Evolutionary conservation across 2,888 invertebrate species (phyloP), one percentile per base, ranked within the genome.

Genomic region (Brassicogethes aeneus): DNA sequence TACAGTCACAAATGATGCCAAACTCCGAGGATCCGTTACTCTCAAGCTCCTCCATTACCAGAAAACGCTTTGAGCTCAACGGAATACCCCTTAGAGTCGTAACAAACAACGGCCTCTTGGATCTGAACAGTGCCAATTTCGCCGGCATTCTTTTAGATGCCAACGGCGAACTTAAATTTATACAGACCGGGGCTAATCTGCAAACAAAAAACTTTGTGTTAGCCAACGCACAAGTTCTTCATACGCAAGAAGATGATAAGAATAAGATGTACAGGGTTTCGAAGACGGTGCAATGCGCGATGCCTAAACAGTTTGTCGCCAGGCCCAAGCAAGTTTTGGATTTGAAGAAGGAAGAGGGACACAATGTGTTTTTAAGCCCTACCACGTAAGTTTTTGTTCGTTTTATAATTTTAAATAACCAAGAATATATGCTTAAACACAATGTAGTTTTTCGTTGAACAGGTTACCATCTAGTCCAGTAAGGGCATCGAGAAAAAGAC

Each of bases 11-110:
- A 56, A 89, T 89, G 76, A 85, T 89, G 84, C 80, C 88, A 8
- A 89, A 89, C 61, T 88, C 88, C 0, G 89, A 89, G 57, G 89
- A 89, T 63, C 89, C 89, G 0, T 65, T 89, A 2, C 65, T 90
- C 13, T 89, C 89, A 0, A 88, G 88, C 43, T 87, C 82, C 51
- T 87, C 89, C 0, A 74, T 71, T 35, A 65, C 72, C 1, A 69
- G 72, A 32, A 75, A 75, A 50, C 66, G 68, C 43, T 75, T 77
- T 47, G 77, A 76, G 53, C 72, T 76, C 37, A 69, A 70, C 40
- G 70, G 70, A 15, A 60, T 69, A 39, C 76, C 77, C 41, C 69
- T 76, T 16, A 73, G 75, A 60, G 73, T 76, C 43, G 68, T 77
- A 29, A 65, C 61, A 45, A 70, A 70, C 45, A 76, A 76, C 50